A percentile compares a stretch with the other conserved stretches of the same genome.
Conservation (phyloP, 30 jellyfish, hydroid and myxozoan species). For the Clytia hemisphaerica region DNA sequence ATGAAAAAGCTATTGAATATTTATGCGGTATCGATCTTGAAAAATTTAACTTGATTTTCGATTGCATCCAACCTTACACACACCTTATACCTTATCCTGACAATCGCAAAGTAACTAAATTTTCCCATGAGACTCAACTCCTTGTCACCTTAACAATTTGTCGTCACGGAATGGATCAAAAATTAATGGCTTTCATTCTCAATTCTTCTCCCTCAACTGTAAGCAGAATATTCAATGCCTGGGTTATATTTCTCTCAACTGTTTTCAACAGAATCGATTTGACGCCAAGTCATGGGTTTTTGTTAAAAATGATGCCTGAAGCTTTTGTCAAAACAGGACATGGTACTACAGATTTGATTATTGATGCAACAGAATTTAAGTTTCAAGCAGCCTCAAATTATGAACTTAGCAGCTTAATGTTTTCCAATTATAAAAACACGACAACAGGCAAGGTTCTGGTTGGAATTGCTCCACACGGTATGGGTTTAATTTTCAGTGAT, state of each 20-base stretch:
- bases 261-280: slow-evolving; percentile 22
- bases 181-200: slow-evolving; percentile 32
- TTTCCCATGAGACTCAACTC: slow-evolving; percentile 12
- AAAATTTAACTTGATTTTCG: neutral
- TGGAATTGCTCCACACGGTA: slow-evolving; percentile 43
- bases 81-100: slow-evolving; percentile 7
- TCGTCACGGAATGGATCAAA: slow-evolving; percentile 17
- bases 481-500: slow-evolving; percentile 18
- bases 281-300: slow-evolving; percentile 20
- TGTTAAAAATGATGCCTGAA: slow-evolving; percentile 23
- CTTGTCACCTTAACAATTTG: slow-evolving; percentile 8
- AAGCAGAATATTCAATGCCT: slow-evolving; percentile 17
- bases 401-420: neutral
- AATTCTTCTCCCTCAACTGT: slow-evolving; percentile 20
- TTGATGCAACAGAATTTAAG: no score
- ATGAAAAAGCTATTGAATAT: neutral
- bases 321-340: neutral
- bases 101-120: neutral
- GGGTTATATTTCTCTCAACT: slow-evolving; percentile 15
- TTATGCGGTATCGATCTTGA: slow-evolving; percentile 4
- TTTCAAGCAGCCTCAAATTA: neutral
- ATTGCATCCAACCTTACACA: neutral
- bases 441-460: slow-evolving; percentile 18
- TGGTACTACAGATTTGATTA: slow-evolving; percentile 1
- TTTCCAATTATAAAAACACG: slow-evolving; percentile 7